These are phyloP conservation scores for Andrena haemorrhoa DNA, from an alignment of 2,888 invertebrate species.

Conservation along the genomic window DNA sequence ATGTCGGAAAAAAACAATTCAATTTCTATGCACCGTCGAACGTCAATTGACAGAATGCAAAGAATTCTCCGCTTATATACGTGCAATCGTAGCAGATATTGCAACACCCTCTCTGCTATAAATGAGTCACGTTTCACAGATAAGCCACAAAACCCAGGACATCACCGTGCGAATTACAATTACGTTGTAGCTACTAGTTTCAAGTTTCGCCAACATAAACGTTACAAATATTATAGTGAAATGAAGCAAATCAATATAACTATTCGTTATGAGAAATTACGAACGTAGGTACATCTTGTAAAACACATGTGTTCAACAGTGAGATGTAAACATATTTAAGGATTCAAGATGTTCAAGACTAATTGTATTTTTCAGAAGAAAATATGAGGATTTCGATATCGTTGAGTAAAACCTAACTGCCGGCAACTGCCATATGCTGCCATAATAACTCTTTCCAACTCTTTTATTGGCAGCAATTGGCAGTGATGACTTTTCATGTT, in stretches of 20 bases:
- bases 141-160: neutral
- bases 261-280: too few species aligned
- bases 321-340: neutral
- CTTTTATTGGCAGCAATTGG: too few species aligned
- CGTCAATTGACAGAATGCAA: neutral
- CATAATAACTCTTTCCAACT: too few species aligned
- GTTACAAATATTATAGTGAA: neutral
- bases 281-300: neutral
- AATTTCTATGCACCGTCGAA: neutral
- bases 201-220: neutral
- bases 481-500: too few species aligned
- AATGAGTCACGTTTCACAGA: neutral
- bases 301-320: neutral
- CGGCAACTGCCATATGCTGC: too few species aligned
- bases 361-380: neutral
- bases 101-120: neutral
- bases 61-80: neutral
- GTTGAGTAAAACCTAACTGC: too few species aligned
- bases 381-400: too few species aligned
- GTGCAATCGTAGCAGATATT: neutral
- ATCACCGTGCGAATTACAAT: neutral
- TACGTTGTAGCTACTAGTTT: conserved; percentile 6
- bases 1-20: neutral
- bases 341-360: neutral
- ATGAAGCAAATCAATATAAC: neutral